Base-by-base conservation (phyloP, 2,113 vertebrate genomes). In the Clarias macrocephalus region DNA sequence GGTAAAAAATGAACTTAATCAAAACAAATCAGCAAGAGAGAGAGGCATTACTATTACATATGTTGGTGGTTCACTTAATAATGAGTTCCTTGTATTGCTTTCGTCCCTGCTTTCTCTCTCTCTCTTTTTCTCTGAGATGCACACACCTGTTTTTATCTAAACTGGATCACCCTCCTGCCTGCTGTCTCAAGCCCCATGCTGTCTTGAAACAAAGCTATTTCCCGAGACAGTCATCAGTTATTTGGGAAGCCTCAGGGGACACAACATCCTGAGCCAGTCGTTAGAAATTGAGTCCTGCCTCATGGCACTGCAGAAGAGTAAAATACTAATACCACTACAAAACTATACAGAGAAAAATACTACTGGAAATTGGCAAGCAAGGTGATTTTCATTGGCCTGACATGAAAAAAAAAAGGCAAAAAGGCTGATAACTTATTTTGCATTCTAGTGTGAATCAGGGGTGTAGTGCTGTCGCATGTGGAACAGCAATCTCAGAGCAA, bases 171-270 rank as follows among this genome's bases (percentile, higher is more conserved):
- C 62, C 84, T 37, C 15, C 48, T n/a, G 48, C 62, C 62, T 57
- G 16, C 60, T 62, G 13, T 37, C 68, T 48, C n/a, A 56, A 48
- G 33, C 57, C 70, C 70, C 70, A 48, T 73, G 75, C 77, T 82
- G 56, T 73, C 60, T 63, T 70, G 23, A 68, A 66, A 83, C 72
- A 68, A 60, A 81, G 16, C 76, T 85, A 23, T 82, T 82, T 28
- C 70, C 57, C 57, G 42, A 75, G 33, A 68, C 62, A 72, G 76
- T 88, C 60, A 68, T 89, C 82, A 80, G n/a, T 73, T 76, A 62
- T 89, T 86, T 66, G 54, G 75, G 42, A 77, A 37, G 84, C 73
- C 84, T 65, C 59, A 30, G 73, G 84, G 63, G 62, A 80, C n/a
- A 33, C 82, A 23, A 33, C 48, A 83, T 70, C 82, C 42, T 37